Conservation (phyloP, 1,140 invertebrate species). For the Teleogryllus occipitalis region DNA sequence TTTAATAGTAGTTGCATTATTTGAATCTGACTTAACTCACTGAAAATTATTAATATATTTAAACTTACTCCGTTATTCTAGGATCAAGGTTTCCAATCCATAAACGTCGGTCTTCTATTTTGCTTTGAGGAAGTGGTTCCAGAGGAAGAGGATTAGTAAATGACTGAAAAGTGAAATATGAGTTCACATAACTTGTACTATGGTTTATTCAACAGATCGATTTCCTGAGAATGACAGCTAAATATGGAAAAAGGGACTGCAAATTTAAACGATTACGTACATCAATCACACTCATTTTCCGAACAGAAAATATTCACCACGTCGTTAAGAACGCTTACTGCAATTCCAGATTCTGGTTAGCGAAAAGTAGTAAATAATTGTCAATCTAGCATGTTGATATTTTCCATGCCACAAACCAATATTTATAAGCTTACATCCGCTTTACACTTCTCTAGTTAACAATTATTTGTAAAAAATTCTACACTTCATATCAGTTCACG, state of each 20-base stretch:
- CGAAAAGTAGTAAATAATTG: too few species aligned
- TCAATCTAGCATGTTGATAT: not conserved
- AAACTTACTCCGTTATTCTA: slow-evolving; percentile 83
- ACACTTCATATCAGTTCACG: too few species aligned
- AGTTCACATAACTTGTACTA: not conserved
- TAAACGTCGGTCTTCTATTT: slow-evolving; percentile 60
- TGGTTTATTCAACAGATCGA: too few species aligned
- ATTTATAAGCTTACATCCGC: too few species aligned
- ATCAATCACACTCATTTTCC: not conserved
- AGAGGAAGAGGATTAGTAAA: slow-evolving; percentile 42
- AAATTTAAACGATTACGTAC: not conserved
- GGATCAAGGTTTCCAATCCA: slow-evolving; percentile 87
- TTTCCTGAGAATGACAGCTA: too few species aligned
- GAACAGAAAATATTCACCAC: too few species aligned
- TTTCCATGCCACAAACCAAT: not conserved
- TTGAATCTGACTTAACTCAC: not conserved
- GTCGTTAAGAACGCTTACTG: too few species aligned
- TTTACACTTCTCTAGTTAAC: too few species aligned
- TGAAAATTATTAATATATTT: not conserved
- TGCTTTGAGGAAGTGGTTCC: slow-evolving; percentile 46
- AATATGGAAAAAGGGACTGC: too few species aligned
- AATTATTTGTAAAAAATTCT: too few species aligned
- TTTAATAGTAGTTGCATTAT: not conserved
- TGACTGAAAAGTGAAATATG: slow-evolving; percentile 10
- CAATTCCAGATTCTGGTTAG: too few species aligned